These are phyloP conservation scores for Morphnarchus princeps DNA, from an alignment of 2,113 vertebrate genomes.

Conservation along the genomic window DNA sequence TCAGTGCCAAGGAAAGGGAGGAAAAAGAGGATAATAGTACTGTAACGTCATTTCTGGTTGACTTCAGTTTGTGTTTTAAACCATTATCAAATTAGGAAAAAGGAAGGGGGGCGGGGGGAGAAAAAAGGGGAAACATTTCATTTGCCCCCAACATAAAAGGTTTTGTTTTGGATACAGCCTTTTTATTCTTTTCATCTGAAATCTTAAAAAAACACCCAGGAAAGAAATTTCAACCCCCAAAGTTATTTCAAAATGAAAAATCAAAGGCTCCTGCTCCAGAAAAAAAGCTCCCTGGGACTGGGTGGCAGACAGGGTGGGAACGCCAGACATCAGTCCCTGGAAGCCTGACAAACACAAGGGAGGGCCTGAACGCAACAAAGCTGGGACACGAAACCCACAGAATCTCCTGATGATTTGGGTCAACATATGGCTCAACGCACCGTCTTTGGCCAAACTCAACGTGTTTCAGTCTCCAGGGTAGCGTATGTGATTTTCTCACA, in stretches of 20 bases:
- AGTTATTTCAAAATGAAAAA: slow-evolving; percentile 44
- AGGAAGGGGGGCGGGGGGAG: not conserved
- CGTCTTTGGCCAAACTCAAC: not conserved
- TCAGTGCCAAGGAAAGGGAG: not conserved
- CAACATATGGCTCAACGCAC: slow-evolving; percentile 33
- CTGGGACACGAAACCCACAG: slow-evolving; percentile 24
- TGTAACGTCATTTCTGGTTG: not conserved
- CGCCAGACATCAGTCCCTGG: slow-evolving; percentile 54
- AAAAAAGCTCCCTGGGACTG: not conserved
- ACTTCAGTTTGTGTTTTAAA: not conserved
- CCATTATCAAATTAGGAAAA: not conserved
- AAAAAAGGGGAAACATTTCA: not conserved
- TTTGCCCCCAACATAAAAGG: not conserved
- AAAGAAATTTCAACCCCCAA: not conserved
- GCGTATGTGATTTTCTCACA: not conserved
- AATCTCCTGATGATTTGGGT: slow-evolving; percentile 46
- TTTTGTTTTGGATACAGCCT: not conserved
- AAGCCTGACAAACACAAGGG: slow-evolving; percentile 47
- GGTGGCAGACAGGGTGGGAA: slow-evolving; percentile 65
- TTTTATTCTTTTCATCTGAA: not conserved
- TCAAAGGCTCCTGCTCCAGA: slow-evolving; percentile 33
- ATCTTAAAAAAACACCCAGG: not conserved
- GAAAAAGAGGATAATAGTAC: not conserved
- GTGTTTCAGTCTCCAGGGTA: not conserved
- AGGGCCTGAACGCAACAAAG: slow-evolving; percentile 30